Percentiles rank a stretch among this genome's conserved stretches.
phyloP scores from a whole-genome alignment of 2,113 vertebrate species.

The Rhineura floridana region DNA sequence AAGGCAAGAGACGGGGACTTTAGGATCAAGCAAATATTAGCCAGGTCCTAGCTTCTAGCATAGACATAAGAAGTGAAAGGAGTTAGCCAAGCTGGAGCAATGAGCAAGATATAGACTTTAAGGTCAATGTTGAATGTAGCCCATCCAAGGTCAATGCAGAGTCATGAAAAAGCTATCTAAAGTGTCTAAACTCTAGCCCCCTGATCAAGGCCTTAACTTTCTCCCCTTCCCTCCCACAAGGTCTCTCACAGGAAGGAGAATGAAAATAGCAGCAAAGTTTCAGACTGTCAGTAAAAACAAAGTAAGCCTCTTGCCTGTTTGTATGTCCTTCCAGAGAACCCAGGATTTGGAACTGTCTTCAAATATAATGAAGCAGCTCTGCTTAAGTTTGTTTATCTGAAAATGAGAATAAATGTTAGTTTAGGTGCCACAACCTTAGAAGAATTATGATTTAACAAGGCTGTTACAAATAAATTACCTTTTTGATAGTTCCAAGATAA shows the following conservation, averaged over 20 bases:
- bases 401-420: conserved; percentile 51
- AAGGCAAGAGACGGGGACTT: background rate
- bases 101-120: background rate
- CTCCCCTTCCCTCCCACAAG: background rate
- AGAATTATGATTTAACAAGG: background rate
- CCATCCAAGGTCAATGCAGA: background rate
- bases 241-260: background rate
- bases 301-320: conserved; percentile 85
- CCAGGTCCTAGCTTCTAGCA: background rate
- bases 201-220: background rate
- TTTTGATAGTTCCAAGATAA: conserved; percentile 98
- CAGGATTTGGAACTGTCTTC: conserved; percentile 98
- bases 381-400: conserved; percentile 95
- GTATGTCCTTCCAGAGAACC: conserved; percentile 99
- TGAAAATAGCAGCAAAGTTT: background rate
- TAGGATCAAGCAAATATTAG: background rate
- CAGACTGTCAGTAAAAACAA: background rate
- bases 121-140: background rate
- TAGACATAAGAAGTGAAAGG: background rate
- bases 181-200: background rate
- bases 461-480: conserved; percentile 77
- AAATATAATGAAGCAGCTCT: conserved; percentile 97
- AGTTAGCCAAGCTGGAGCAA: background rate
- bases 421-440: background rate
- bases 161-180: background rate